Evolutionary conservation across 1,140 invertebrate genomes (phyloP), one percentile per base, ranked within the genome.

Genomic region (Drosophila gunungcola): DNA sequence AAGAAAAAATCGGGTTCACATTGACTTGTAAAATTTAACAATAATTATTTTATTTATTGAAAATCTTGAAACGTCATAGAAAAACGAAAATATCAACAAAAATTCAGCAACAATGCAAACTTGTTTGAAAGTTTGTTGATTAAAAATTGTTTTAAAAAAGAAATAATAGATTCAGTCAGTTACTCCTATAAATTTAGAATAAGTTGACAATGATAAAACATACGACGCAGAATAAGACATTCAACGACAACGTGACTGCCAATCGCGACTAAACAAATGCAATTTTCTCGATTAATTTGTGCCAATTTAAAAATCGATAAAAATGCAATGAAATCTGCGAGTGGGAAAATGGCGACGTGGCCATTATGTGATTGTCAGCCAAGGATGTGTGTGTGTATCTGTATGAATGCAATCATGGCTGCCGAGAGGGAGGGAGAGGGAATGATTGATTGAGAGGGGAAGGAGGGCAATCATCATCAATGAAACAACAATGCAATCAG

Each of bases 251-350:
- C 29, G 29, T 5, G 29, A 5, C 48, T 34, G 49, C 32, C 49
- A 36, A 36, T 52, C 32, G 13, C 13, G 32, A 36, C 1, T 13
- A 27, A 16, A 43, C 42, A 54, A 58, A 49, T 34, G 38, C 45
- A 13, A 48, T 63, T 56, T 69, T 56, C 61, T 77, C 45, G 51
- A 75, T 73, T 77, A 81, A 74, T 78, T 73, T 76, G 29, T 62
- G 54, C 49, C 68, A 78, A 85, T 85, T 86, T 70, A 78, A 85
- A 70, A 85, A 86, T 85, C 82, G 74, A 82, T 85, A 55, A 63
- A 86, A 82, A 73, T 65, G 68, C 52, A 54, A 16, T 36, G 38
- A 43, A 46, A 62, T 55, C 29, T 16, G 49, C 27, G 3, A 12
- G n/a, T 16, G 25, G 29, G n/a, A 58, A 51, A 36, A 53, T 64